Percentiles rank a stretch among this genome's conserved stretches.
Evolutionary conservation across 2,113 vertebrate genomes (phyloP).

Genomic region (Taurulus bubalis): DNA sequence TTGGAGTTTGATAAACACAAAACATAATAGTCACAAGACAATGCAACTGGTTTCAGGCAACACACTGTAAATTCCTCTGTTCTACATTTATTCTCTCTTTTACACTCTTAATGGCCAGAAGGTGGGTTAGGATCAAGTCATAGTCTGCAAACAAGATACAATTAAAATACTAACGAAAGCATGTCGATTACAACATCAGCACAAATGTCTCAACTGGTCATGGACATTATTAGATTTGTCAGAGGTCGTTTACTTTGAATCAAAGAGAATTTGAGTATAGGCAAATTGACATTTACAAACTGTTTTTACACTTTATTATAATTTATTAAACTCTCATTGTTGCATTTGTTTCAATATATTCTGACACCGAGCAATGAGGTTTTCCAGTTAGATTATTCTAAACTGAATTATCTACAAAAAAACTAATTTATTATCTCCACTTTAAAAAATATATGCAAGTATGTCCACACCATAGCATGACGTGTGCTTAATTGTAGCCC

Average conservation of each 20-base stretch:
- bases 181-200: not conserved
- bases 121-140: not conserved
- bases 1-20: not conserved
- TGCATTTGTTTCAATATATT: not conserved
- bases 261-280: not conserved
- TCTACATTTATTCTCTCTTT: not conserved
- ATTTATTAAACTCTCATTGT: not conserved
- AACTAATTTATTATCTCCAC: not conserved
- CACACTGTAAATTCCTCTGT: not conserved
- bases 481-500: not conserved
- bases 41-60: not conserved
- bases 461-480: not conserved
- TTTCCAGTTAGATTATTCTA: not conserved
- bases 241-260: not conserved
- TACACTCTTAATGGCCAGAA: not conserved
- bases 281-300: not conserved
- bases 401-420: not conserved
- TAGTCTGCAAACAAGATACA: not conserved
- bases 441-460: not conserved
- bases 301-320: not conserved
- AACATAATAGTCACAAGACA: not conserved
- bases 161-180: not conserved
- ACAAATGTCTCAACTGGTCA: not conserved
- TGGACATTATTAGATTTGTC: not conserved
- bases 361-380: not conserved